These are phyloP conservation scores for Limnephilus rhombicus DNA, from an alignment of 2,888 invertebrate species.

Conservation along the genomic window DNA sequence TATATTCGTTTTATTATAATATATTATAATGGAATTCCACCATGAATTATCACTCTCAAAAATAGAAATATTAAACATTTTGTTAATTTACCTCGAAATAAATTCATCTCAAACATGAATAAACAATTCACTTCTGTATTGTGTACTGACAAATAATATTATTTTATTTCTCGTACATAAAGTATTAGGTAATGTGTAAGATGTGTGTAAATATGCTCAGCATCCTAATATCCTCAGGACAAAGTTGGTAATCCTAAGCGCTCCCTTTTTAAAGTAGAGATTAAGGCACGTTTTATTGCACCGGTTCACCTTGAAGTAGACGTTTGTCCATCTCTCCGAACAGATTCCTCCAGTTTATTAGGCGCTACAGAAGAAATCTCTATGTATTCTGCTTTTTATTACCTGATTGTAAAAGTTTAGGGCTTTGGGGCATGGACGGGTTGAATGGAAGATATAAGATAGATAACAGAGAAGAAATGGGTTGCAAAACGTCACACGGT, in stretches of 20 bases:
- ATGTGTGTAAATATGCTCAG: background rate
- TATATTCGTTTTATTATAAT: too few relatives aligned
- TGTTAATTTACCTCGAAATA: background rate
- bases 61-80: too few relatives aligned
- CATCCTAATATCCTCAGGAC: background rate
- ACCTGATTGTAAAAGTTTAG: constrained; percentile 33
- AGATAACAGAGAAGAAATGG: background rate
- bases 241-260: constrained; percentile 12
- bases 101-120: background rate
- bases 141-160: background rate
- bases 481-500: constrained; percentile 1
- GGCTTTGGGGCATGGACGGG: background rate
- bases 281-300: constrained; percentile 37
- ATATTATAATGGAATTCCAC: too few relatives aligned
- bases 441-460: background rate
- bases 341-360: background rate
- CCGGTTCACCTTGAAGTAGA: constrained; percentile 35
- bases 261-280: constrained; percentile 14
- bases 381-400: background rate
- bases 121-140: background rate
- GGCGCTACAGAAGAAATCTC: background rate
- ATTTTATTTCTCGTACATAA: background rate
- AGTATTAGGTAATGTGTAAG: background rate
- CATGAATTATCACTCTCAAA: too few relatives aligned
- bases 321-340: constrained; percentile 13